Base-by-base conservation (phyloP, 2,113 vertebrate genomes). In the Eudyptes chrysolophus region DNA sequence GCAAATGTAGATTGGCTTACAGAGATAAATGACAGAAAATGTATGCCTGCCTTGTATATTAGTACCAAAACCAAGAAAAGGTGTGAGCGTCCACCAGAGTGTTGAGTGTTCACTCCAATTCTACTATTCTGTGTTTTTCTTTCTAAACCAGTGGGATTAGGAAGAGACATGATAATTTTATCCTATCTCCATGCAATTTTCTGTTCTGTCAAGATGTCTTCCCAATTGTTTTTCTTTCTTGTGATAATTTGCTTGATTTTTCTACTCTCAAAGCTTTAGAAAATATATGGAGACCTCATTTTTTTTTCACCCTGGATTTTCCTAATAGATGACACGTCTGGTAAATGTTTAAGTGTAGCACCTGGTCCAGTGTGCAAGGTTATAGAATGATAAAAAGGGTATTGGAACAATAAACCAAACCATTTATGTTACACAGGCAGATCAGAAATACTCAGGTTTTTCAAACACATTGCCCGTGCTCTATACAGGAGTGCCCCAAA, bases 201-300 rank as follows among this genome's bases (percentile, higher is more conserved):
- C 18, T 80, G 10, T 38, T 64, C 44, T 78, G 26, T 38, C 34
- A 90, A n/a, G 22, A 32, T 38, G 32, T 51, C 30, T 8, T 17
- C 13, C n/a, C 11, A 70, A 17, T 29, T 51, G 2, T 3, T 84
- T 81, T 82, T 65, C 8, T 42, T 82, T 86, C 46, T 78, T 84
- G 3, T n/a, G 16, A 16, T 16, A 58, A 52, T 32, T 55, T 60
- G 10, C 40, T 48, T 0, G 0, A 21, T 32, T 68, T 68, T 46
- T 78, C 38, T 62, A 34, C 10, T 68, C 32, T 83, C 22, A 60
- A 66, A 62, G 3, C 6, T 74, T 57, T 83, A 49, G 20, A 78
- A 44, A 65, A 79, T 36, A 61, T 51, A 27, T 3, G 44, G 9
- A 81, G 8, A 80, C 2, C 1, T 64, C 6, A 4, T n/a, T n/a